Evolutionary conservation across 2,888 invertebrate species (phyloP), one percentile per base, ranked within the genome.

Genomic region (Girardia tigrina): DNA sequence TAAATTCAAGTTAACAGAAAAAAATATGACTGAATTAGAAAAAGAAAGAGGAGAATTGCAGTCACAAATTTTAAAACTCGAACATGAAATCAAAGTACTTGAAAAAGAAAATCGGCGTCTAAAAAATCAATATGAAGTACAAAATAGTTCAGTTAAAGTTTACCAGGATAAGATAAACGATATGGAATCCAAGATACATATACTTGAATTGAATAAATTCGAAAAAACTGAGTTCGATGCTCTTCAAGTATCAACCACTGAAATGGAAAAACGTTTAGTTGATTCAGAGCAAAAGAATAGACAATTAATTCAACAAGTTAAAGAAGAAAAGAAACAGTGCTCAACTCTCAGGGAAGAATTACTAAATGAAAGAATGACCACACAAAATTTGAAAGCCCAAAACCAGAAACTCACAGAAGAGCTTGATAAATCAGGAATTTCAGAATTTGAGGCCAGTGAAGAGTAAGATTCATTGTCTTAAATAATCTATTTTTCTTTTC

Each of bases 201-300:
- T 56, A 56, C 23, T 56, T 20, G 56, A 56, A 16, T n/a, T 56
- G 56, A 23, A 56, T 12, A 56, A 56, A 56, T 56, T 56, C 23
- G 56, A 56, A 20, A 56, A 56, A 56, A 56, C n/a, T 12, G 56
- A 56, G 23, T 56, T 56, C 56, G 56, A 56, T n/a, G n/a, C 4
- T 23, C n/a, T 56, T 12, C 56, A 56, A n/a, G 6, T 8, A n/a
- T 20, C 56, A 2, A n/a, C 26, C 29, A 80, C 79, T 77, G 81
- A 82, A 36, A 78, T 80, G 14, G 77, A 79, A 74, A 77, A 75
- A 77, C 86, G 89, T 82, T 85, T 92, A 28, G 88, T 89, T 79
- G 92, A 92, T 80, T 87, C 90, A 77, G 94, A 94, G 84, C 89
- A 90, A 82, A 91, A 91, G 82, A 89, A 90, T 79, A 90, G 90